Conservation (phyloP, 2,797 vertebrate species). For the Chelidonichthys spinosus region DNA sequence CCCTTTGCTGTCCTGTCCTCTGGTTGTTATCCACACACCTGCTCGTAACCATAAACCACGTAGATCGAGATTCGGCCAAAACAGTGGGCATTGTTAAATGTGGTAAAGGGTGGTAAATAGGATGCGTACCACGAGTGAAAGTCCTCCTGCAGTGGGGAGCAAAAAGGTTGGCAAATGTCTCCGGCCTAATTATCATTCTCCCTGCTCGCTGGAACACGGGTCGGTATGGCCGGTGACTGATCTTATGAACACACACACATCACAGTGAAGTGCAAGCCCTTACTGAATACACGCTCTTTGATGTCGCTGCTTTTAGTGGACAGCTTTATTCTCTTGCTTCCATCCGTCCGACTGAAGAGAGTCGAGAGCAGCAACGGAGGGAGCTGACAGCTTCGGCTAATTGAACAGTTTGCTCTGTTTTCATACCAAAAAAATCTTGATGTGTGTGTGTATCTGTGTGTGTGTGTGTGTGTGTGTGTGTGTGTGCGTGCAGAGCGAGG, state of each 20-base stretch:
- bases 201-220: constrained; percentile 46
- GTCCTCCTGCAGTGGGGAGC: constrained; percentile 3
- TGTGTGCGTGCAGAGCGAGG: background rate
- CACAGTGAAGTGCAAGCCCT: constrained; percentile 42
- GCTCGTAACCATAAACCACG: background rate
- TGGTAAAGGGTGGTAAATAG: background rate
- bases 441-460: constrained; percentile 33
- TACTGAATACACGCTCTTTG: constrained; percentile 65
- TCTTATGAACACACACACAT: constrained; percentile 29
- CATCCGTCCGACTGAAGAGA: constrained; percentile 46
- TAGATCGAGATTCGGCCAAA: background rate
- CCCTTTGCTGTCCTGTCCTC: constrained; percentile 21
- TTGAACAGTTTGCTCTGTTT: constrained; percentile 63
- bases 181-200: constrained; percentile 45
- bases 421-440: constrained; percentile 22
- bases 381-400: constrained; percentile 60
- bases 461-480: constrained; percentile 25
- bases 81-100: background rate
- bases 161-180: constrained; percentile 43
- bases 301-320: constrained; percentile 61
- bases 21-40: constrained; percentile 47
- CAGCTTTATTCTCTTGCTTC: constrained; percentile 59
- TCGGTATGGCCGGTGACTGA: constrained; percentile 55
- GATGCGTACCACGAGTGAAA: background rate
- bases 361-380: constrained; percentile 28